Conservation (phyloP, 2,888 invertebrate species). For the Alloplasta piceator region DNA sequence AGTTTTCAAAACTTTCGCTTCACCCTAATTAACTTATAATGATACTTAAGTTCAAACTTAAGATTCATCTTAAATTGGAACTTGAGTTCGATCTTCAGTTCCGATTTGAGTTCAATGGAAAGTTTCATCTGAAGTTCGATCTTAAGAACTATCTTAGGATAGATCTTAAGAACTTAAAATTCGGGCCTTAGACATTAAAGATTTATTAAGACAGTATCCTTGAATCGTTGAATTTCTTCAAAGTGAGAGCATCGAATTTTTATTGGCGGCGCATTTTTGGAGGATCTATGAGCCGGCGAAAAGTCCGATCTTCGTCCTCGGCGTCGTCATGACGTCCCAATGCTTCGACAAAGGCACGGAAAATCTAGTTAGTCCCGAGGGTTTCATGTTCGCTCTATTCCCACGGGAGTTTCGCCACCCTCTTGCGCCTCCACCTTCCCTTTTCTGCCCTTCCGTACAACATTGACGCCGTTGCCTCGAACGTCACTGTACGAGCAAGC, state of each 20-base stretch:
- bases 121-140: no score
- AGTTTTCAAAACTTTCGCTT: no score
- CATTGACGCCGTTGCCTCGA: neutral
- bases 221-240: neutral
- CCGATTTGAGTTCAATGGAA: no score
- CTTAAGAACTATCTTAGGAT: no score
- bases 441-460: constrained; percentile 40
- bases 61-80: no score
- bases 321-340: constrained; percentile 60
- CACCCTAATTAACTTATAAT: no score
- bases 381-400: constrained; percentile 70
- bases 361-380: constrained; percentile 79
- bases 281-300: constrained; percentile 58
- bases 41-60: no score
- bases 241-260: constrained; percentile 63
- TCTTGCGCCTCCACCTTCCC: constrained; percentile 51
- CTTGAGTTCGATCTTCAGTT: no score
- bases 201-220: no score
- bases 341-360: constrained; percentile 74
- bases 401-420: constrained; percentile 70
- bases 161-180: no score
- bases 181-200: no score
- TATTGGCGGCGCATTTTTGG: constrained; percentile 67
- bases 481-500: constrained; percentile 75
- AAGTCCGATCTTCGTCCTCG: constrained; percentile 62